Evolutionary conservation across 35 echinoderm and acorn worm species (phyloP).

Genomic region (Hemicentrotus pulcherrimus): DNA sequence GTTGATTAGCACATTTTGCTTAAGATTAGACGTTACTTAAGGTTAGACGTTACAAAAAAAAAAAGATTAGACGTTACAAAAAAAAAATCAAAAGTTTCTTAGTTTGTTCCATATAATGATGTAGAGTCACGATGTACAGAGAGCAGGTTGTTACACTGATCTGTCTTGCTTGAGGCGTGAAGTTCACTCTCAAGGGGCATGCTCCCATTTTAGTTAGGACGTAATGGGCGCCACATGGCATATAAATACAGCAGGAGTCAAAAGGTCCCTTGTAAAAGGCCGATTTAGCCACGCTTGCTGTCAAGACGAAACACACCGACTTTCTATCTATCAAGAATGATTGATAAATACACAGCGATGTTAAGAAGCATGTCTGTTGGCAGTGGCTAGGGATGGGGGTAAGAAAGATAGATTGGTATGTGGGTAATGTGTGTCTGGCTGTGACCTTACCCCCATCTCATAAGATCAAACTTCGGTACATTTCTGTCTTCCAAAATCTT

Average conservation of each 20-base stretch:
- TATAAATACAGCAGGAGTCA: not conserved
- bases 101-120: no score
- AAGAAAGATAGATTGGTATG: no score
- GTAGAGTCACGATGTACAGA: not conserved
- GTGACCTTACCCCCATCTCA: no score
- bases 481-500: no score
- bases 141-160: not conserved
- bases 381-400: not conserved
- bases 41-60: no score
- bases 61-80: no score
- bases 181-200: not conserved
- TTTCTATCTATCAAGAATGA: not conserved
- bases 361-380: not conserved
- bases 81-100: no score
- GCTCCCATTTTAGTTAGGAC: not conserved
- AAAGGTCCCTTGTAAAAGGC: slow-evolving; percentile 10
- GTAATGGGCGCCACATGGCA: slow-evolving; percentile 7
- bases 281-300: not conserved
- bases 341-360: not conserved
- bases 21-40: no score
- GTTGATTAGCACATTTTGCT: no score
- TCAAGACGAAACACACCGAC: slow-evolving; percentile 8
- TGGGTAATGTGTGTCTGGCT: no score
- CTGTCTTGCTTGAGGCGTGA: not conserved
- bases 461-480: no score